phyloP scores from a whole-genome alignment of 2,888 invertebrate species.

The Machimus rusticus region DNA sequence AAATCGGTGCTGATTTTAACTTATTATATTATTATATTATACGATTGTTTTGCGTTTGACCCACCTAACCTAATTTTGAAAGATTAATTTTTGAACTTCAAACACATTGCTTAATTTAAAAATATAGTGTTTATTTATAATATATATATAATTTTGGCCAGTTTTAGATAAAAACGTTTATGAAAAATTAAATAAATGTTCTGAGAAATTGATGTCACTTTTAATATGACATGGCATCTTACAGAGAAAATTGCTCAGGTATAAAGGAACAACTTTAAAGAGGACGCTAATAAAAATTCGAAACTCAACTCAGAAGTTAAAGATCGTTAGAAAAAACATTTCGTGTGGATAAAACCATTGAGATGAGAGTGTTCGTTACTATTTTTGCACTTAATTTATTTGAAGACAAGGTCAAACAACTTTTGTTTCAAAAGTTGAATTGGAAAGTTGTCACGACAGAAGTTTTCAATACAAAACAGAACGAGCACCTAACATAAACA shows the following conservation, averaged over 20 bases:
- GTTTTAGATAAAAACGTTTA: too few species aligned
- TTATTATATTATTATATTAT: too few species aligned
- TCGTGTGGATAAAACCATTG: background rate
- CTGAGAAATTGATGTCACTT: too few species aligned
- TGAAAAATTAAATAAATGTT: too few species aligned
- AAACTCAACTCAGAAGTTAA: background rate
- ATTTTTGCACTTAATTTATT: background rate
- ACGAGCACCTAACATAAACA: background rate
- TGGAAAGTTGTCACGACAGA: conserved; percentile 13
- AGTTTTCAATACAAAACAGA: background rate
- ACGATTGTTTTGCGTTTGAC: too few species aligned
- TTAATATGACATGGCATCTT: background rate
- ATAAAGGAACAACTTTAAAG: background rate
- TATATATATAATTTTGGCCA: too few species aligned
- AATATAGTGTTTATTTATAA: too few species aligned
- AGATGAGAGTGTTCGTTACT: background rate
- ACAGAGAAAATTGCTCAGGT: background rate
- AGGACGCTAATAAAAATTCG: background rate
- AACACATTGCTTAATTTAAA: too few species aligned
- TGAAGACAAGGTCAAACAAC: conserved; percentile 16
- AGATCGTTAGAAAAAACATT: background rate
- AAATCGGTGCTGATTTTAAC: too few species aligned
- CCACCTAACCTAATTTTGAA: too few species aligned
- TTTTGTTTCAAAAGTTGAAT: background rate
- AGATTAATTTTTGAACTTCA: too few species aligned